Percentiles rank a stretch among this genome's conserved stretches.
phyloP scores from a whole-genome alignment of 2,888 invertebrate species.

The Nymphalis polychloros region DNA sequence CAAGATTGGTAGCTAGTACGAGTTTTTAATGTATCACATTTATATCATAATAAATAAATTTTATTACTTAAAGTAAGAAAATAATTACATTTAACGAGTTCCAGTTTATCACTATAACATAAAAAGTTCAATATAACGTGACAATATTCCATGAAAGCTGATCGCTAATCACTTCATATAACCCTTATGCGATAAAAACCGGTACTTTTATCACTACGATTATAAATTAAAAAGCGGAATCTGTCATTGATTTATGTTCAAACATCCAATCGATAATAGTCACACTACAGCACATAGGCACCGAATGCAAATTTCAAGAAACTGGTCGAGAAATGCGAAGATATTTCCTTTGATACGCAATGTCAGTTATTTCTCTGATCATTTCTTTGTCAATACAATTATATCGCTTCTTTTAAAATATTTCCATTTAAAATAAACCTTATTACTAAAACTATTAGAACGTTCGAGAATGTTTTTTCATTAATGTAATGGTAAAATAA shows the following conservation, averaged over 20 bases:
- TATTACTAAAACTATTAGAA: neutral
- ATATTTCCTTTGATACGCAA: slow-evolving; percentile 33
- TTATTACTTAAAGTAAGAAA: too few relatives aligned
- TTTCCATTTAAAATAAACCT: slow-evolving; percentile 7
- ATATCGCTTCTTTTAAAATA: neutral
- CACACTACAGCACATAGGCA: slow-evolving; percentile 23
- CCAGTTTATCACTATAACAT: neutral
- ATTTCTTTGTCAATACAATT: slow-evolving; percentile 18
- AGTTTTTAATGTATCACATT: too few relatives aligned
- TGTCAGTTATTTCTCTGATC: slow-evolving; percentile 26
- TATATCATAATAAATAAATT: too few relatives aligned
- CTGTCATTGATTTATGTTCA: slow-evolving; percentile 37
- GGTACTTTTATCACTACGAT: slow-evolving; percentile 27
- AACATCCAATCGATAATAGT: slow-evolving; percentile 24
- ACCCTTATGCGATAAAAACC: slow-evolving; percentile 32
- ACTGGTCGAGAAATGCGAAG: slow-evolving; percentile 24
- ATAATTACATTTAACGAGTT: too few relatives aligned
- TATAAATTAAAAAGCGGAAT: slow-evolving; percentile 32
- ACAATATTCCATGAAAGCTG: slow-evolving; percentile 19
- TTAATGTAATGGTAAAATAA: neutral
- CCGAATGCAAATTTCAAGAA: slow-evolving; percentile 30
- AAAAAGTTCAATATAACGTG: slow-evolving; percentile 8
- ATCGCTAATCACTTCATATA: slow-evolving; percentile 23
- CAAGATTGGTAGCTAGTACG: too few relatives aligned
- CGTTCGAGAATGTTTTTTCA: neutral